Conservation (phyloP, 2,113 vertebrate genomes). For the Macaca mulatta region DNA sequence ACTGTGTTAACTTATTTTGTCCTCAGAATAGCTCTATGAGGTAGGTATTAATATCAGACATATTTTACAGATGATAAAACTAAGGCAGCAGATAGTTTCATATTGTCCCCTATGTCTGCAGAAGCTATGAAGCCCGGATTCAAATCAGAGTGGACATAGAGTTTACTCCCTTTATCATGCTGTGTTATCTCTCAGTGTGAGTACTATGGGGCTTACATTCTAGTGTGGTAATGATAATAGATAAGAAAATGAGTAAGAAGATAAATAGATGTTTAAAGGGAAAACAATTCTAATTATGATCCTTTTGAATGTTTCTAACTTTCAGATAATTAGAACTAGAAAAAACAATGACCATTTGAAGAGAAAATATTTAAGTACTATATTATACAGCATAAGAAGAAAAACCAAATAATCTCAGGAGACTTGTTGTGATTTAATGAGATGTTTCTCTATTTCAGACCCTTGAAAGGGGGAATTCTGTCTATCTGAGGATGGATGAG, state of each 20-base stretch:
- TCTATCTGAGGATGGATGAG: background rate
- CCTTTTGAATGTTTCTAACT: background rate
- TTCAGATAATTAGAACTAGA: background rate
- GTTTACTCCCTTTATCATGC: background rate
- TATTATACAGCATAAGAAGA: background rate
- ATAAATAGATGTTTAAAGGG: background rate
- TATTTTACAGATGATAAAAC: background rate
- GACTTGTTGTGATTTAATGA: background rate
- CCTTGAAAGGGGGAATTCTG: background rate
- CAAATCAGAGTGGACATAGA: background rate
- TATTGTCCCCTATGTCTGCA: background rate
- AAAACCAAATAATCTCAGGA: background rate
- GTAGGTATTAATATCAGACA: background rate
- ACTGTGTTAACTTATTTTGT: background rate
- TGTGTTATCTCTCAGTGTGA: background rate
- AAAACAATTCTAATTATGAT: background rate
- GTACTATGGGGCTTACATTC: background rate
- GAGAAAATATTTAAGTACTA: background rate
- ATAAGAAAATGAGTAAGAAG: background rate
- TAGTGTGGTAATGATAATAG: background rate
- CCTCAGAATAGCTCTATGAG: background rate
- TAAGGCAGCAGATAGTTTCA: background rate
- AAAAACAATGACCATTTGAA: background rate
- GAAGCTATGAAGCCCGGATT: background rate
- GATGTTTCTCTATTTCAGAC: background rate